phyloP scores from a whole-genome alignment of 2,888 invertebrate genomes.

The Andrena marginata region DNA sequence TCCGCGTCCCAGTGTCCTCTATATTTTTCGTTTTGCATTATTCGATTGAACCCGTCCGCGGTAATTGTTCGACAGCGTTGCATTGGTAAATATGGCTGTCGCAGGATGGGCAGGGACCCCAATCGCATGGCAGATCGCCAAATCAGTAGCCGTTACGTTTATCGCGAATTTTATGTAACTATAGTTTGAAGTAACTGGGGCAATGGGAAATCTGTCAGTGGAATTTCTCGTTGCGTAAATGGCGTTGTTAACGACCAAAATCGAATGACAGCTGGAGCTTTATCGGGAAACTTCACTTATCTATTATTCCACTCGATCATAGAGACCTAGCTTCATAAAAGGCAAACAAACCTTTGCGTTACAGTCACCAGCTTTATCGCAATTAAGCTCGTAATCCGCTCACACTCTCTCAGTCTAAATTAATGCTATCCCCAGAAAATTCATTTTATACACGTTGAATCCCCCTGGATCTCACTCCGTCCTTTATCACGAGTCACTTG shows the following conservation, averaged over 20 bases:
- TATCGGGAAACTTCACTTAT: not conserved
- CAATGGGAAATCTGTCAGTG: slow-evolving; percentile 39
- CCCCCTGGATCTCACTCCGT: no score
- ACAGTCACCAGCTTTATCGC: no score
- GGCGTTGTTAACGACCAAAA: slow-evolving; percentile 5
- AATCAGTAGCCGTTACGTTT: slow-evolving; percentile 50
- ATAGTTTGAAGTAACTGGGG: slow-evolving; percentile 44
- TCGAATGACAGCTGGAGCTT: not conserved
- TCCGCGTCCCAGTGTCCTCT: not conserved
- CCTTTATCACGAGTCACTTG: no score
- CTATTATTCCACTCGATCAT: not conserved
- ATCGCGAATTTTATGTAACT: slow-evolving; percentile 48
- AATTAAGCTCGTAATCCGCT: no score
- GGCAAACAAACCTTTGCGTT: no score
- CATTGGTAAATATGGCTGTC: slow-evolving; percentile 38
- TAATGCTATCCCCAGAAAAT: no score
- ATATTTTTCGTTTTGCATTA: not conserved
- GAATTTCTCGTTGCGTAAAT: slow-evolving; percentile 30
- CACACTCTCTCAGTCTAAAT: no score
- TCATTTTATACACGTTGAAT: no score
- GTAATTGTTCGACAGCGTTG: slow-evolving; percentile 44
- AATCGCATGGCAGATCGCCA: slow-evolving; percentile 52
- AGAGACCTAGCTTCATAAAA: not conserved
- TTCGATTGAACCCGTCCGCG: slow-evolving; percentile 35
- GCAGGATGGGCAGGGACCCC: slow-evolving; percentile 18